Evolutionary conservation across 2,888 invertebrate species (phyloP).

Genomic region (Agriopis leucophaearia): DNA sequence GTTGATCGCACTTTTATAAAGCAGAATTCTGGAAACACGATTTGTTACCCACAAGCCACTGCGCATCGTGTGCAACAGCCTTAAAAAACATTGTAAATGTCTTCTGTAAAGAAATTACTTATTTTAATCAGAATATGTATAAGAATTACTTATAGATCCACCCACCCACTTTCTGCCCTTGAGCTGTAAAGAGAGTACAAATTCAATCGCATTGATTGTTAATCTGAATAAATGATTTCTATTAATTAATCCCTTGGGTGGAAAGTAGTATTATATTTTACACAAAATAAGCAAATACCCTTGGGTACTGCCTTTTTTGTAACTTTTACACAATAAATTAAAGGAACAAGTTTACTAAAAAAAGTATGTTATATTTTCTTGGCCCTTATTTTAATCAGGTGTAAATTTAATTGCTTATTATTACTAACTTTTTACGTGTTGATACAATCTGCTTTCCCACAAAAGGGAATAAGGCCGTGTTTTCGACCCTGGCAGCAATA

Average conservation of each 20-base stretch:
- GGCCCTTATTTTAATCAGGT: background rate
- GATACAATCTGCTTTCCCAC: slow-evolving; percentile 1
- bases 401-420: background rate
- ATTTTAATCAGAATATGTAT: background rate
- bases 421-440: background rate
- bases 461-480: slow-evolving; percentile 10
- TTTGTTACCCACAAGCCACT: background rate
- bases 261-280: slow-evolving; percentile 1
- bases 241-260: background rate
- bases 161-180: slow-evolving; percentile 42
- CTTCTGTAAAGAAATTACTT: background rate
- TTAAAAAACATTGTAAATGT: background rate
- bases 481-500: background rate
- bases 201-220: slow-evolving; percentile 59
- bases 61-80: background rate
- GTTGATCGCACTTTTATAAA: no score
- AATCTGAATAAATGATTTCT: slow-evolving; percentile 22
- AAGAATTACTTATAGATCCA: slow-evolving; percentile 3
- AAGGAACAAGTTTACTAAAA: background rate
- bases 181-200: slow-evolving; percentile 75
- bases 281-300: background rate
- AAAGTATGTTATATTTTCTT: background rate
- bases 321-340: background rate
- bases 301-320: background rate
- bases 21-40: no score